phyloP scores from a whole-genome alignment of 1,140 invertebrate genomes.

The Achatina immaculata region DNA sequence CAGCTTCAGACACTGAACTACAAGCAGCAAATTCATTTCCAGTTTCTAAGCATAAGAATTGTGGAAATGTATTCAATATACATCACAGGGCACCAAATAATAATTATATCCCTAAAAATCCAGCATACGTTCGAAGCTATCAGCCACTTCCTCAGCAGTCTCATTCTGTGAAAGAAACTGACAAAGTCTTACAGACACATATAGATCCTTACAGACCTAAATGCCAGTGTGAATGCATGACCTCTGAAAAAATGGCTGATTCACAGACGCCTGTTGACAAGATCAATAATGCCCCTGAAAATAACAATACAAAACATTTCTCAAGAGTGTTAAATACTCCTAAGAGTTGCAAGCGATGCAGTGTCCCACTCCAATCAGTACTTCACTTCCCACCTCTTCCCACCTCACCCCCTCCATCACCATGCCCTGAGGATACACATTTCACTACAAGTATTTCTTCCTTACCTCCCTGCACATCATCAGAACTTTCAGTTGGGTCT shows the following conservation, averaged over 20 bases:
- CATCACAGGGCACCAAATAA: background rate
- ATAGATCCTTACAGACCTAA: background rate
- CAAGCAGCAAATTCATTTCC: background rate
- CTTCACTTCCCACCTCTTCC: background rate
- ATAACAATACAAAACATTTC: background rate
- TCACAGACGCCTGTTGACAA: background rate
- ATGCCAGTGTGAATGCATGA: background rate
- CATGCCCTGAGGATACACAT: background rate
- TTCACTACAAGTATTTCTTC: background rate
- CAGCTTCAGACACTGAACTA: background rate
- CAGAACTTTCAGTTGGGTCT: background rate
- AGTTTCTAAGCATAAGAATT: background rate
- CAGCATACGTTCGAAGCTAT: background rate
- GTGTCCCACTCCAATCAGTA: background rate
- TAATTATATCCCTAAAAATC: background rate
- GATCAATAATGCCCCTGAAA: background rate
- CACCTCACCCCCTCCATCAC: background rate
- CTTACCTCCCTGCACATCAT: background rate
- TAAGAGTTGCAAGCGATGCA: background rate
- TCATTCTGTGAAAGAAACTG: background rate
- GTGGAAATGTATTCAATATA: background rate
- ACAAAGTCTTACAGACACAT: background rate
- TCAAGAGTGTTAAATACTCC: background rate
- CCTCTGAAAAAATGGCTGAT: background rate
- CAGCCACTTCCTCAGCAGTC: background rate